A percentile compares a stretch with the other conserved stretches of the same genome.
Conservation (phyloP, 2,888 invertebrate species). For the Sphecodes monilicornis region DNA sequence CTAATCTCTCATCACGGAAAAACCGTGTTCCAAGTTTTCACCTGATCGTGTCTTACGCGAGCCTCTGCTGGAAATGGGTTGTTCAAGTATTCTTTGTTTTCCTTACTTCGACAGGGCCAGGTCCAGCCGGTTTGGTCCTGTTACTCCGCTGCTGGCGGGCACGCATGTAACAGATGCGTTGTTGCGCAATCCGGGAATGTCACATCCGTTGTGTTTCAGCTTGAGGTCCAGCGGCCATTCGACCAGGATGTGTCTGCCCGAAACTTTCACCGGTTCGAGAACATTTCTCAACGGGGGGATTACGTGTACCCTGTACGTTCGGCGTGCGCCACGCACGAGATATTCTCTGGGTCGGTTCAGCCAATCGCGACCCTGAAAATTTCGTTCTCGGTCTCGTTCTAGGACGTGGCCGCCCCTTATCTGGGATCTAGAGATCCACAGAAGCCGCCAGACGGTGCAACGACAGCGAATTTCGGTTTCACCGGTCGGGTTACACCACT, state of each 20-base stretch:
- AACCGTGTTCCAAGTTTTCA: neutral
- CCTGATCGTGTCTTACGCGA: neutral
- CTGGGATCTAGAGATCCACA: neutral
- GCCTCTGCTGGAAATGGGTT: neutral
- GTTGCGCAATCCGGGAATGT: slow-evolving; percentile 6
- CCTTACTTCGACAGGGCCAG: neutral
- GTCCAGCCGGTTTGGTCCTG: neutral
- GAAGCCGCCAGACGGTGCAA: neutral
- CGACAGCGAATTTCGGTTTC: slow-evolving; percentile 7
- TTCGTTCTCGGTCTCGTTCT: slow-evolving; percentile 3
- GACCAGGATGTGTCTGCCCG: neutral
- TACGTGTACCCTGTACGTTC: neutral
- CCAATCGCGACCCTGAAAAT: slow-evolving; percentile 5
- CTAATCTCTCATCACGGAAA: neutral
- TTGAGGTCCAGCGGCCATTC: neutral
- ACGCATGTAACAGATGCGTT: slow-evolving; percentile 11
- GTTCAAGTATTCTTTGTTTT: neutral
- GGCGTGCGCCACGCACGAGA: neutral
- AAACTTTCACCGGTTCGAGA: slow-evolving; percentile 5
- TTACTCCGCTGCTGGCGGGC: neutral
- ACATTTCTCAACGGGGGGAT: neutral
- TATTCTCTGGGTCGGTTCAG: neutral
- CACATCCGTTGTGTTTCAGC: neutral
- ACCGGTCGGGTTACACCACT: neutral
- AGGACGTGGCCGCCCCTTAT: neutral